phyloP scores from a whole-genome alignment of 2,113 vertebrate genomes.

The Anhinga anhinga region DNA sequence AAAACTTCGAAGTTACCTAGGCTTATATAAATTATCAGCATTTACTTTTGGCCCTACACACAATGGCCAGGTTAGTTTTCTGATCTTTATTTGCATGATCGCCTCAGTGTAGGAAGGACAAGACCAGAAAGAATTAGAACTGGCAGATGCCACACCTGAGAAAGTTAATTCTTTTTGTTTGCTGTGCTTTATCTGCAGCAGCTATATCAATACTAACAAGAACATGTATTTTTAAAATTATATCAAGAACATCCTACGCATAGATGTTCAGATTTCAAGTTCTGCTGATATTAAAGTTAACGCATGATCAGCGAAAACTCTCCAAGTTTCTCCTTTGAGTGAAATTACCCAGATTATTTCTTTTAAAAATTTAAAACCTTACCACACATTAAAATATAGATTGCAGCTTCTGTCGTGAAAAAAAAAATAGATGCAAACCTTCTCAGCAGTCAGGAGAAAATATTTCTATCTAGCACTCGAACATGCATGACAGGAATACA shows the following conservation, averaged over 20 bases:
- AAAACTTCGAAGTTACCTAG: neutral
- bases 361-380: neutral
- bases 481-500: neutral
- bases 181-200: neutral
- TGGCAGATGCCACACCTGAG: neutral
- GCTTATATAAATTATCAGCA: neutral
- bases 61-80: neutral
- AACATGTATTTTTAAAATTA: neutral
- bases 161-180: neutral
- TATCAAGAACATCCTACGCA: neutral
- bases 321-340: neutral
- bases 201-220: neutral
- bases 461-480: neutral
- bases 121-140: neutral
- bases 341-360: neutral
- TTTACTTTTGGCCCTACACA: neutral
- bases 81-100: neutral
- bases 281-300: neutral
- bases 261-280: neutral
- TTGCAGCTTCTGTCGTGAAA: neutral
- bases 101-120: neutral
- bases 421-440: neutral
- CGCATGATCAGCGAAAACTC: neutral
- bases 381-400: neutral
- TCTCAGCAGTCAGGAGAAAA: neutral